Evolutionary conservation across 2,113 vertebrate genomes (phyloP).

Genomic region (Eretmochelys imbricata): DNA sequence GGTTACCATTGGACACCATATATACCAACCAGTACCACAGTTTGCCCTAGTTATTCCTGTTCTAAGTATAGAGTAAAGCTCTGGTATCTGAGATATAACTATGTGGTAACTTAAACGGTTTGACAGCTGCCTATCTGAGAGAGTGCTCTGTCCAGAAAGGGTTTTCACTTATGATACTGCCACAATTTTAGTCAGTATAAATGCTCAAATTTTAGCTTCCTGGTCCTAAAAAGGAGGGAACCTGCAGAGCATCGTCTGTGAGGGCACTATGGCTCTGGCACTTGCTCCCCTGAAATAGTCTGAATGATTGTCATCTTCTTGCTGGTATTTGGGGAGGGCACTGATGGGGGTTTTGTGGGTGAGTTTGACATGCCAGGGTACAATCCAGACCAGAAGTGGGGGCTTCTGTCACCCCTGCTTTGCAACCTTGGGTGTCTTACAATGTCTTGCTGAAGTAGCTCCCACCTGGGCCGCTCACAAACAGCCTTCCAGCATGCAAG

Average conservation of each 20-base stretch:
- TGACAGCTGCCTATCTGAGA: neutral
- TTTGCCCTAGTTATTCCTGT: neutral
- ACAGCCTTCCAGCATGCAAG: neutral
- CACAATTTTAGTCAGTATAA: neutral
- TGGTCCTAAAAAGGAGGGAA: neutral
- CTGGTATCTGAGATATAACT: neutral
- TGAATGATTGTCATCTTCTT: neutral
- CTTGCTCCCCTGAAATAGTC: neutral
- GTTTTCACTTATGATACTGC: neutral
- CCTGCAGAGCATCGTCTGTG: neutral
- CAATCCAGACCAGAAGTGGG: neutral
- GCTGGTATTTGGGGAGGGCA: neutral
- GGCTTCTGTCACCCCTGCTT: neutral
- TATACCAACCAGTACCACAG: neutral
- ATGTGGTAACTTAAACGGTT: neutral
- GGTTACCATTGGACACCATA: neutral
- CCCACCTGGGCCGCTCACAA: neutral
- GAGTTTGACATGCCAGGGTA: neutral
- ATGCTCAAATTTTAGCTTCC: neutral
- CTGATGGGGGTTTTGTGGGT: neutral
- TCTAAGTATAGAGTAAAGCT: neutral
- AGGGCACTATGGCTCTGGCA: neutral
- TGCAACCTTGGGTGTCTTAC: neutral
- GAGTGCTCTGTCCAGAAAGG: neutral
- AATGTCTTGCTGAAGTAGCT: neutral